Base-by-base conservation (phyloP, 1,140 invertebrate species). In the Cotesia vestalis region DNA sequence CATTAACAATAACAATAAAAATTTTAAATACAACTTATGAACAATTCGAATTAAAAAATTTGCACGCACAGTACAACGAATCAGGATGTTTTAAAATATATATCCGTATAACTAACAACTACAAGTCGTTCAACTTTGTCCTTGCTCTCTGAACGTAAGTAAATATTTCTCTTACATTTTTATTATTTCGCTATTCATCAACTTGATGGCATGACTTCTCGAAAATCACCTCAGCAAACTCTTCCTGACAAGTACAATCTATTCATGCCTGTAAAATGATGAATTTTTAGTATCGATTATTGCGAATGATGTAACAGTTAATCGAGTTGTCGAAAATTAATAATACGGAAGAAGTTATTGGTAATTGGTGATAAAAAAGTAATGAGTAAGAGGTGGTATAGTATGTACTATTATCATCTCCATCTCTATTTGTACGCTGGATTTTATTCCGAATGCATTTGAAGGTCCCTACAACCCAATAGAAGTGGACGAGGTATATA, bases 401-500 rank as follows among this genome's bases (percentile, higher is more conserved):
- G 6, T 6, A 34, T 60, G 9, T 51, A 11, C 12, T 64, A 51
- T 51, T 11, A 12, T 38, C 11, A 14, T 64, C 12, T 40, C 62
- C 9, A 66, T 52, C 40, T 51, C 12, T 12, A n/a, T 55, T 1
- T 55, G 14, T 51, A n/a, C 40, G 62, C 35, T 38, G 35, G 4
- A 35, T 64, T 52, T 66, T 27, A 27, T 27, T 27, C 27, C 17
- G 53, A 60, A 46, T 70, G 63, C 51, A 73, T 27, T 60, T 61
- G 74, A 73, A 75, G 74, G 74, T 73, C 68, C 67, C 74, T 72
- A 72, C n/a, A 9, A 9, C n/a, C 55, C 55, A 66, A 14, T 57
- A 61, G 57, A 51, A 36, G 66, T 52, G 66, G 55, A 59, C 59
- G n/a, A 70, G 57, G 59, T 85, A 84, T 84, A 83, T 85, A 84